A percentile compares a stretch with the other conserved stretches of the same genome.
Evolutionary conservation across 2,797 vertebrate species (phyloP).

Genomic region (Otolemur crassicaudatus): DNA sequence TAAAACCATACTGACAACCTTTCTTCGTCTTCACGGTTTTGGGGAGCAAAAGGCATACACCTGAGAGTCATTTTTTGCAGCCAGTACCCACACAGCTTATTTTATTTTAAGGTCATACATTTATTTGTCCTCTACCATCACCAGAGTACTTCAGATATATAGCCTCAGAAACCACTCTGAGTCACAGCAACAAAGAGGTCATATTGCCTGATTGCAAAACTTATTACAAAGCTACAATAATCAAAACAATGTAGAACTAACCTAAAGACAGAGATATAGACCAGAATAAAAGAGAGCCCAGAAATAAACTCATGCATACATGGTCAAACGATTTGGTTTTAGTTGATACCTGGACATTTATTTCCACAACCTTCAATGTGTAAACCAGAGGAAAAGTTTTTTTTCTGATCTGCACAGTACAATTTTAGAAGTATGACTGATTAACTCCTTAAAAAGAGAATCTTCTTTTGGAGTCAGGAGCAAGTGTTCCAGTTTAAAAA

Average conservation of each 20-base stretch:
- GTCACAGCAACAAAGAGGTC: not conserved
- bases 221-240: not conserved
- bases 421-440: slow-evolving; percentile 65
- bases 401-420: slow-evolving; percentile 56
- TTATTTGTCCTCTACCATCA: not conserved
- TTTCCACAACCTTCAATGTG: slow-evolving; percentile 72
- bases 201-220: not conserved
- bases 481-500: slow-evolving; percentile 16
- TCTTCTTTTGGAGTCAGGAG: slow-evolving; percentile 49
- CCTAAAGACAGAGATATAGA: not conserved
- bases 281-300: not conserved
- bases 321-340: not conserved
- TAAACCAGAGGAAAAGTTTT: slow-evolving; percentile 66
- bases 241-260: not conserved
- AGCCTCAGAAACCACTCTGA: not conserved
- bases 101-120: not conserved
- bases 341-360: slow-evolving; percentile 70
- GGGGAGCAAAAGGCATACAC: not conserved
- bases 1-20: not conserved
- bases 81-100: not conserved
- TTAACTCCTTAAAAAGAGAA: slow-evolving; percentile 58
- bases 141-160: not conserved
- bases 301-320: not conserved
- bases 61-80: not conserved
- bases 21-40: not conserved